These are phyloP conservation scores for Mantis religiosa DNA, from an alignment of 2,888 invertebrate species.

Conservation along the genomic window DNA sequence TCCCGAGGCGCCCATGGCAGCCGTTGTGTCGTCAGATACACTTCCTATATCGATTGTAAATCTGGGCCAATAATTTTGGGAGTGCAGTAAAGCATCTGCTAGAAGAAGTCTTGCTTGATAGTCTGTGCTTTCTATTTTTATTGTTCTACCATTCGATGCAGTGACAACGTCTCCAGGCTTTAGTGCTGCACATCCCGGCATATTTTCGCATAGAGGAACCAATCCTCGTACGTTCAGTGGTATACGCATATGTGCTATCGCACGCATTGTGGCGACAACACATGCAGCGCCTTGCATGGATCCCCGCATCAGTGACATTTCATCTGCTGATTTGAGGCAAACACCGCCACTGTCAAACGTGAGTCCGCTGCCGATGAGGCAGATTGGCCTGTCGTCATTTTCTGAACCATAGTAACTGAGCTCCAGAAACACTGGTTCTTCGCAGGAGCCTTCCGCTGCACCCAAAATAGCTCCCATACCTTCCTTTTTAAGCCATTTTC, in stretches of 20 bases:
- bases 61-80: conserved; percentile 55
- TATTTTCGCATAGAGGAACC: conserved; percentile 64
- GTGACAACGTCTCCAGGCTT: conserved; percentile 68
- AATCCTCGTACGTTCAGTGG: conserved; percentile 58
- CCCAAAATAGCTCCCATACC: conserved; percentile 65
- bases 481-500: conserved; percentile 58
- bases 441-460: conserved; percentile 58
- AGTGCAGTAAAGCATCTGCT: conserved; percentile 66
- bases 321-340: conserved; percentile 58
- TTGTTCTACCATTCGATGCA: conserved; percentile 69
- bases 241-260: conserved; percentile 53
- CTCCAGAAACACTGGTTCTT: conserved; percentile 63
- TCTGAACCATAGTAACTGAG: conserved; percentile 52
- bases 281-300: conserved; percentile 72
- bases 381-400: conserved; percentile 48
- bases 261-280: conserved; percentile 55
- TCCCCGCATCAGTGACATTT: conserved; percentile 67
- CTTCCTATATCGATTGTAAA: conserved; percentile 64
- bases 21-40: conserved; percentile 58
- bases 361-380: conserved; percentile 62
- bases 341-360: conserved; percentile 73
- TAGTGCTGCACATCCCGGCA: conserved; percentile 61
- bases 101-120: conserved; percentile 63
- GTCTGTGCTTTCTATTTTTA: conserved; percentile 69
- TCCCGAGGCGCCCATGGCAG: conserved; percentile 57